Evolutionary conservation across 2,113 vertebrate genomes (phyloP).

Genomic region (Mesitornis unicolor): DNA sequence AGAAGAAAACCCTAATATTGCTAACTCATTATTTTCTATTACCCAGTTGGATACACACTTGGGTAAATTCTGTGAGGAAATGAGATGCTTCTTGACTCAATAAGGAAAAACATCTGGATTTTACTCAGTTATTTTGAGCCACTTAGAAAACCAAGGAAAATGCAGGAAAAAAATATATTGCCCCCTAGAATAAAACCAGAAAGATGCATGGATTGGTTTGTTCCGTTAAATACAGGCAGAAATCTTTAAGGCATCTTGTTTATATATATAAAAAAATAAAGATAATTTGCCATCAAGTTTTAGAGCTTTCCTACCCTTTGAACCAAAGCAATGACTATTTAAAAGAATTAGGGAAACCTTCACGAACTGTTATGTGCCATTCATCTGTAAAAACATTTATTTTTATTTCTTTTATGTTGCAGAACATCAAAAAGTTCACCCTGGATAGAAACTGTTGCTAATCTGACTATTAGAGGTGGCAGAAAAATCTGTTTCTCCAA

Average conservation of each 20-base stretch:
- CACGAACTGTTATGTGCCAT: too few species aligned
- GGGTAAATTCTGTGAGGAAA: conserved; percentile 5
- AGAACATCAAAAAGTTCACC: not conserved
- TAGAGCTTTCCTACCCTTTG: not conserved
- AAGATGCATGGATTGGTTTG: not conserved
- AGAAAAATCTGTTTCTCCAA: not conserved
- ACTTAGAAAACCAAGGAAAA: not conserved
- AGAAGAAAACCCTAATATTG: not conserved
- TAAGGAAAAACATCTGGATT: not conserved
- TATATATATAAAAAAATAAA: not conserved
- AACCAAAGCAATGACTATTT: not conserved
- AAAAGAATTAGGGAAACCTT: too few species aligned
- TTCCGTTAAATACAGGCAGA: not conserved
- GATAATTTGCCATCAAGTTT: not conserved
- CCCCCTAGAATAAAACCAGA: not conserved
- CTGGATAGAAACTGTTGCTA: not conserved
- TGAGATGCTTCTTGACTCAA: not conserved
- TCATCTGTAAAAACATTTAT: too few species aligned
- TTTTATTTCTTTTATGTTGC: too few species aligned
- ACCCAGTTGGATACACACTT: conserved; percentile 13
- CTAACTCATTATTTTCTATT: conserved; percentile 12
- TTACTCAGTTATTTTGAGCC: not conserved
- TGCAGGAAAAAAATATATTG: accelerated
- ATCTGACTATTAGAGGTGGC: not conserved
- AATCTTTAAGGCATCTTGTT: not conserved